Evolutionary conservation across 2,797 vertebrate species (phyloP), one percentile per base, ranked within the genome.

Genomic region (Cheirogaleus major): DNA sequence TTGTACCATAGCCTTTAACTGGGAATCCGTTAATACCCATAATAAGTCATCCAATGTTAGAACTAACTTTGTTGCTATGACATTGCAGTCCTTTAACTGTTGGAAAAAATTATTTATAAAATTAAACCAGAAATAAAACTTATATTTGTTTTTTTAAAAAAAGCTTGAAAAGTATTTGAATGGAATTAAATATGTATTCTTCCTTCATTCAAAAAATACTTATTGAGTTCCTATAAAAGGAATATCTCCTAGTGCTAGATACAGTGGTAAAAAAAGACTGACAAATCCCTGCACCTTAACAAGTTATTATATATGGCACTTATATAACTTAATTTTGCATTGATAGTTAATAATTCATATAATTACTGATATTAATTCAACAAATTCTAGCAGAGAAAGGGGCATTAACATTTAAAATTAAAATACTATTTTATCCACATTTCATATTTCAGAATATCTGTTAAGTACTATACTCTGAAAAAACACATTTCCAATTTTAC

Each of bases 1-100:
- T 82, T 99, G 99, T 90, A 99, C 99, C 99, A 99, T 99, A 95
- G 99, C 99, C 98, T 99, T 99, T 97, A 99, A 98, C 97, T 99
- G 99, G 20, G 99, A 99, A 98, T 99, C 99, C 0, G 99, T 99
- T 98, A 99, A 99, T 97, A 99, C 99, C 99, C 99, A 99, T 17
- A 99, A 98, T 97, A 99, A 99, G 98, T 99, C 99, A 96, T 99
- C 99, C 98, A 99, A 97, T 98, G 99, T 99, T 91, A 99, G 98
- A 97, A 99, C 98, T 98, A 99, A 99, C 98, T 99, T 99, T 93
- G 99, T 99, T 89, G 99, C 99, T 98, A 99, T 99, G 87, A 99
- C 99, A 83, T 99, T 99, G 97, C 99, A 99, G 98, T 99, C 99
- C 97, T 99, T 99, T 96, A 99, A 98, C 99, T 99, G 99, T 82